Percentiles rank a stretch among this genome's conserved stretches.
These are phyloP conservation scores for Corapipo altera DNA, from an alignment of 2,113 vertebrate genomes.

Conservation along the genomic window DNA sequence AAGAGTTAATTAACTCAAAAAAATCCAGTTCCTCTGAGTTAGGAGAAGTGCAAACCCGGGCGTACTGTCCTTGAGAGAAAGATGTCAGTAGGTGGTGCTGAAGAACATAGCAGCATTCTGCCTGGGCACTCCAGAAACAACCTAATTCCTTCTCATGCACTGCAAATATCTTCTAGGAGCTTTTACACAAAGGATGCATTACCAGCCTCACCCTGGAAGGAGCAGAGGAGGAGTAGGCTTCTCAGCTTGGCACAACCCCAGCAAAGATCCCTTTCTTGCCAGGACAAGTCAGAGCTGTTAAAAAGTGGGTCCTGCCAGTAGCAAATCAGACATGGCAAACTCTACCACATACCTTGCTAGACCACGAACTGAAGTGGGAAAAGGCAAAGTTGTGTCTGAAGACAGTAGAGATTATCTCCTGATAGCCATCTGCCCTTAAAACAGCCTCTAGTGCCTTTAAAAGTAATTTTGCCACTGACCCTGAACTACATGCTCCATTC, in stretches of 20 bases:
- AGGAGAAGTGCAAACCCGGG: background rate
- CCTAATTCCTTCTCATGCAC: background rate
- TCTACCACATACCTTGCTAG: background rate
- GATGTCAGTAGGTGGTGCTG: slow-evolving; percentile 57
- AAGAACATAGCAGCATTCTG: background rate
- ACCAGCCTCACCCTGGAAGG: background rate
- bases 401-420: background rate
- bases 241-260: background rate
- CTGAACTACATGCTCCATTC: background rate
- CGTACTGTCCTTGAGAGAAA: background rate
- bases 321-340: background rate
- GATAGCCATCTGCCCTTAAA: background rate
- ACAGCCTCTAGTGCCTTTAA: background rate
- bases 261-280: background rate
- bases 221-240: background rate
- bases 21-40: background rate
- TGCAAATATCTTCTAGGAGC: slow-evolving; percentile 17
- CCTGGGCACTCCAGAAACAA: background rate
- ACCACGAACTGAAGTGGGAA: background rate
- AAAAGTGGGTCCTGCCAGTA: background rate
- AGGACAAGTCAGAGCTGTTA: background rate
- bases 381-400: background rate
- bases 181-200: slow-evolving; percentile 27
- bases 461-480: background rate
- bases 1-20: background rate